Base-by-base conservation (phyloP, 1,140 invertebrate species). In the Euglossa dilemma region DNA sequence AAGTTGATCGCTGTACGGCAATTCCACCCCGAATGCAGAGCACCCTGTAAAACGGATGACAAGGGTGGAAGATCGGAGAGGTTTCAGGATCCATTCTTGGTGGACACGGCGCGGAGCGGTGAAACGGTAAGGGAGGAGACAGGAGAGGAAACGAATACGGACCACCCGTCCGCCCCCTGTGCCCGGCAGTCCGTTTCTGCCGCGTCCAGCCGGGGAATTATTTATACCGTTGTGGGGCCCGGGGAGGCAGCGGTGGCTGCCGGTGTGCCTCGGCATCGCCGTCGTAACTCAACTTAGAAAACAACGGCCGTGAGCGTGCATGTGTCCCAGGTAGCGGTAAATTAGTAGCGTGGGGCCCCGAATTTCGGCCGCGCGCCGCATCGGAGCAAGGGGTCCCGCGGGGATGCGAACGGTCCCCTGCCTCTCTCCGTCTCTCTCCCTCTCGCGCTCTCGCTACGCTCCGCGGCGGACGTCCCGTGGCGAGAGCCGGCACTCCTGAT, bases 281-380 rank as follows among this genome's bases (percentile, higher is more conserved):
- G 87, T 83, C 90, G 91, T 92, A 92, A 92, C 86, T 92, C 89
- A 92, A 89, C 87, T 90, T 92, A 92, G 91, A 91, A 88, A 89
- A 91, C 90, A 92, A 92, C 90, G 85, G 64, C 75, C 66, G 75
- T 80, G 72, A 88, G 76, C 86, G 91, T 83, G 87, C 90, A 90
- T 92, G 88, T 91, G 90, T 83, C 85, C 89, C 91, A 92, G 91
- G 92, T 92, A 92, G 92, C 92, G 91, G 92, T 92, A 91, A 92
- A 92, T 92, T 92, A 92, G 92, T 91, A 88, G 90, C 85, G 83
- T 87, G 83, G 88, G 90, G 91, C 88, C 90, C 83, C 84, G 84
- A 86, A 92, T 86, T 91, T 87, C 87, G 90, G 83, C 78, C 86
- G 83, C 74, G 83, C 70, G 85, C 74, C 79, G 52, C 70, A 70